Base-by-base conservation (phyloP, 2,797 vertebrate species). In the Coranthus polyacanthus region DNA sequence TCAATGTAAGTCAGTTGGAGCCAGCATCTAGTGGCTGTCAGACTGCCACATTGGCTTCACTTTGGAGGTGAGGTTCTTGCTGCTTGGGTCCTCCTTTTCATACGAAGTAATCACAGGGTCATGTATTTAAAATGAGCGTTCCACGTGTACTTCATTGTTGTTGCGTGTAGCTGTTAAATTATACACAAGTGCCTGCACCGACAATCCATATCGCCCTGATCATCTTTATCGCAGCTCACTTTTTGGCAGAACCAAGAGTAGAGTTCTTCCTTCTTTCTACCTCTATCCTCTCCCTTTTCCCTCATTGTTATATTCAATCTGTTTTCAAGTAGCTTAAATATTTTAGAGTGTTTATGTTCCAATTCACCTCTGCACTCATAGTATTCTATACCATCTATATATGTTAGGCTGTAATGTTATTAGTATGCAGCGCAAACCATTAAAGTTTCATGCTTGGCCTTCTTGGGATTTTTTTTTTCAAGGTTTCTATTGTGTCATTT, bases 401-500 rank as follows among this genome's bases (percentile, higher is more conserved):
- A 42, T 43, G 15, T 53, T 17, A 21, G 18, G 53, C 54, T n/a
- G n/a, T 49, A 17, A 6, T 62, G 62, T 58, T 5, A 70, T 43
- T 39, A 41, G 13, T 18, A 21, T 63, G 46, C 50, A 44, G 54
- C 5, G 12, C 11, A 46, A 38, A 50, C 12, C 32, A 61, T 79
- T 20, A 67, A 78, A 74, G 49, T 75, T 82, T 75, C 16, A 83
- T 63, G 37, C 57, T 34, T 53, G 75, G 46, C 42, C 80, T 49
- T 79, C 20, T 43, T 17, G 7, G 1, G 10, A 26, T 55, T 26
- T 12, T 55, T 5, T 26, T 41, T 18, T 15, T 38, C 34, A n/a
- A n/a, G n/a, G n/a, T n/a, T n/a, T n/a, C n/a, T n/a, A n/a, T n/a
- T n/a, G n/a, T n/a, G n/a, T n/a, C 20, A 20, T 38, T 12, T 13